phyloP scores from a whole-genome alignment of 2,113 vertebrate species.

The Dicaeum eximium region DNA sequence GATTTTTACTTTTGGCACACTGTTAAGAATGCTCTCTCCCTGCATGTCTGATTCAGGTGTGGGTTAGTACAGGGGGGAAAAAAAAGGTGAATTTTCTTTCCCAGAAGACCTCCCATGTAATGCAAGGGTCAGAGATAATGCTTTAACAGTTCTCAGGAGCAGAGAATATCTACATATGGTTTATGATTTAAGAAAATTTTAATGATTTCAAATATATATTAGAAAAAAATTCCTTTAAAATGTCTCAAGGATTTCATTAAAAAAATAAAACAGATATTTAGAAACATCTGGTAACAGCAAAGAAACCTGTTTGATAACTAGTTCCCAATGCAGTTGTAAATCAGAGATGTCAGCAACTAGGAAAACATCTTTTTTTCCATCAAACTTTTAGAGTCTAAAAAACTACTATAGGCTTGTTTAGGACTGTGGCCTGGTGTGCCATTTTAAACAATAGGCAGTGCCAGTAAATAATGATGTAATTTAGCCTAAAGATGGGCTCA shows the following conservation, averaged over 20 bases:
- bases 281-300: background rate
- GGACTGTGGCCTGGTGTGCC: background rate
- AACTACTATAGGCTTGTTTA: background rate
- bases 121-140: background rate
- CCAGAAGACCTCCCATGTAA: background rate
- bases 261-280: background rate
- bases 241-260: background rate
- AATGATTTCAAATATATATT: background rate
- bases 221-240: background rate
- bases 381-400: background rate
- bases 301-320: background rate
- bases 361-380: background rate
- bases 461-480: background rate
- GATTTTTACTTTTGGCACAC: background rate
- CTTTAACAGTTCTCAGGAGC: background rate
- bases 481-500: background rate
- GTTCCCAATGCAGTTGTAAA: background rate
- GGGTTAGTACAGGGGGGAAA: rapidly evolving
- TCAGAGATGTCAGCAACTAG: background rate
- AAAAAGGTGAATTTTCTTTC: background rate
- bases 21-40: background rate
- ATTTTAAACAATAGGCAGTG: conserved; percentile 21
- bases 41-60: background rate
- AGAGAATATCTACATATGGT: background rate
- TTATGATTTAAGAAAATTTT: background rate